These are phyloP conservation scores for Drosophila neonasuta DNA, from an alignment of 2,888 invertebrate genomes.

Conservation along the genomic window DNA sequence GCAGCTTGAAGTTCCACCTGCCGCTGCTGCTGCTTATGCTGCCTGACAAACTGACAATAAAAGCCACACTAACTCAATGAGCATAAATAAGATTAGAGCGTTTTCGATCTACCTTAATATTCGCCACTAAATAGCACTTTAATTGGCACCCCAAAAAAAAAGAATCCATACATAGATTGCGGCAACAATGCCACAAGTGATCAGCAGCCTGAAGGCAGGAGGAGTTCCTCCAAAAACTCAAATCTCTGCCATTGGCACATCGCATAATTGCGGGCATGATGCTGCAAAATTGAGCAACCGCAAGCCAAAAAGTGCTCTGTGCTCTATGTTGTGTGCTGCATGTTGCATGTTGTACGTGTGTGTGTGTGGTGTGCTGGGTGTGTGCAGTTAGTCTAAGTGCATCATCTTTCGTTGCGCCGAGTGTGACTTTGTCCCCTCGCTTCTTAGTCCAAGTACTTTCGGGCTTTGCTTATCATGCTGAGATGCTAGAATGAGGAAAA, in stretches of 20 bases:
- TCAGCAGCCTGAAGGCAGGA: slow-evolving; percentile 20
- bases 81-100: slow-evolving; percentile 72
- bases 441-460: not conserved
- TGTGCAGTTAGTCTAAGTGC: slow-evolving; percentile 32
- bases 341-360: slow-evolving; percentile 41
- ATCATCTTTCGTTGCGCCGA: slow-evolving; percentile 10
- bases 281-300: slow-evolving; percentile 53
- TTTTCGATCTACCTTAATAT: slow-evolving; percentile 54
- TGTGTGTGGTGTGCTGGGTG: slow-evolving; percentile 34
- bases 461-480: slow-evolving; percentile 30
- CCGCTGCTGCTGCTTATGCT: not conserved
- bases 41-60: slow-evolving; percentile 41
- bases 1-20: slow-evolving; percentile 52
- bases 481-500: not conserved
- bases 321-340: slow-evolving; percentile 12
- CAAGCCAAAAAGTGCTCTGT: slow-evolving; percentile 52
- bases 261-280: slow-evolving; percentile 62
- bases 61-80: slow-evolving; percentile 60
- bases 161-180: not conserved
- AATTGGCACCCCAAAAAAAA: slow-evolving; percentile 59
- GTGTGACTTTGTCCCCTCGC: slow-evolving; percentile 15
- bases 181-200: slow-evolving; percentile 41
- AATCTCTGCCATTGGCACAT: slow-evolving; percentile 45
- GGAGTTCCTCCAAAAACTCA: slow-evolving; percentile 11
- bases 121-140: slow-evolving; percentile 71